Evolutionary conservation across 2,888 invertebrate species (phyloP), one percentile per base, ranked within the genome.

Genomic region (Trimorus sp.): DNA sequence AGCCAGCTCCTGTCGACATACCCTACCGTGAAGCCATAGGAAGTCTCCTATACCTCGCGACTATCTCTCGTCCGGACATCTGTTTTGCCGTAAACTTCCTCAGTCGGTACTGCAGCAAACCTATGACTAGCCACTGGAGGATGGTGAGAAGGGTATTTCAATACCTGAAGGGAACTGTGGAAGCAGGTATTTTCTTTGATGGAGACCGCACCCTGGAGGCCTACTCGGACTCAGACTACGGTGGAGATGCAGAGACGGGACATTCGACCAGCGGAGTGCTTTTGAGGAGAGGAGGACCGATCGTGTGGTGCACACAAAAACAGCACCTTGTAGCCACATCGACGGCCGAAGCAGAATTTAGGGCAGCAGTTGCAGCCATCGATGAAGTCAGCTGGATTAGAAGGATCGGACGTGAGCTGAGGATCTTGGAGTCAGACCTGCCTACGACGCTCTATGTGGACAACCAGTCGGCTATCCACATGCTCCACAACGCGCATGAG

Each of bases 111-210:
- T 14, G 83, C 71, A 84, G 83, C 12, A 85, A 84, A 63, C 83
- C 74, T 2, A 75, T 70, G 76, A 49, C 48, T 16, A 83, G 83
- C 70, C 80, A 83, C 63, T 85, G 84, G 85, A 84, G 40, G 81
- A 84, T 82, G 75, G 40, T 40, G 2, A 40, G 38, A 8, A 7
- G 6, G 38, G 58, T 85, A 7, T 83, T 83, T 16, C 83, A 79
- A 65, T 85, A 85, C 49, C 38, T 85, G n/a, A 82, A 71, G 58
- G 84, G 82, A 42, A 80, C 84, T 26, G 53, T 36, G 7, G 68
- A 84, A 0, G 82, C 75, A 83, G 86, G 85, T 78, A 85, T 88
- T 26, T 82, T 77, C 53, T 86, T 87, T 53, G 59, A 85, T 68
- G 85, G 84, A 76, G 76, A 83, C 8, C 36, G 14, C 14, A 56